phyloP scores from a whole-genome alignment of 1,140 invertebrate species.

The Eurytemora carolleeae region DNA sequence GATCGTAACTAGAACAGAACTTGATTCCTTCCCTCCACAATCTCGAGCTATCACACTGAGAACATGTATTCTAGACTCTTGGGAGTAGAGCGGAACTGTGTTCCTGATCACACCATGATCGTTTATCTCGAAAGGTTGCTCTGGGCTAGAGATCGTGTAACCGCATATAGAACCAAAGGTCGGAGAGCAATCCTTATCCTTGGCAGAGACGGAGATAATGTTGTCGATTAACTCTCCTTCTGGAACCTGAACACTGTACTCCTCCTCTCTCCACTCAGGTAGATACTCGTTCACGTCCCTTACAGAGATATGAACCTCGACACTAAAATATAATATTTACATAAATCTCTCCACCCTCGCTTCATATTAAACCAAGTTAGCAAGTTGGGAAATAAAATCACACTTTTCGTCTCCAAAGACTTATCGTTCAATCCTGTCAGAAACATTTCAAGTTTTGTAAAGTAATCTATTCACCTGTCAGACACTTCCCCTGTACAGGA shows the following conservation, averaged over 20 bases:
- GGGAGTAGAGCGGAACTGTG: slow-evolving; percentile 72
- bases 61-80: slow-evolving; percentile 79
- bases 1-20: slow-evolving; percentile 81
- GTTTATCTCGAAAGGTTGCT: slow-evolving; percentile 78
- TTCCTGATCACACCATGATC: slow-evolving; percentile 74
- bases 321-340: neutral
- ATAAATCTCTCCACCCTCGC: too few relatives aligned
- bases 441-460: too few relatives aligned
- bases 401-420: too few relatives aligned
- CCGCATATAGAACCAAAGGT: slow-evolving; percentile 84
- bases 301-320: neutral
- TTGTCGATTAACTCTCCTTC: slow-evolving; percentile 74
- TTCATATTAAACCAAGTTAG: too few relatives aligned
- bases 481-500: slow-evolving; percentile 64
- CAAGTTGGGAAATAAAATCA: too few relatives aligned
- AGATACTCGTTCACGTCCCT: slow-evolving; percentile 81
- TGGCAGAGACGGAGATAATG: slow-evolving; percentile 68
- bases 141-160: slow-evolving; percentile 72
- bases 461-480: too few relatives aligned
- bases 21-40: slow-evolving; percentile 64
- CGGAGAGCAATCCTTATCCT: slow-evolving; percentile 72
- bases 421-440: too few relatives aligned
- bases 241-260: slow-evolving; percentile 69
- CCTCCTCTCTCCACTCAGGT: slow-evolving; percentile 65
- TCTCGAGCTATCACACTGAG: slow-evolving; percentile 89